phyloP scores from a whole-genome alignment of 2,888 invertebrate genomes.

The Alsophila aescularia region DNA sequence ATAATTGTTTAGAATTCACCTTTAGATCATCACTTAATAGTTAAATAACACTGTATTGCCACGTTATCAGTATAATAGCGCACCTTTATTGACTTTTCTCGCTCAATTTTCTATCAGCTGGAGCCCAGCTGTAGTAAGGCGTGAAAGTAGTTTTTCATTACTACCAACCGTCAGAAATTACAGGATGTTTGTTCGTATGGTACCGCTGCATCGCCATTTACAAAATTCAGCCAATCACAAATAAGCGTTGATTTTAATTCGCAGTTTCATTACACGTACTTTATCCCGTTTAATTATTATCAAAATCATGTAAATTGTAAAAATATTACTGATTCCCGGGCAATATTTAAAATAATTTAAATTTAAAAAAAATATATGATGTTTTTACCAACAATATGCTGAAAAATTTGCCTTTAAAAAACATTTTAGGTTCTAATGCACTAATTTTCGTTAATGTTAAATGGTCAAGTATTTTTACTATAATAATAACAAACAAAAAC shows the following conservation, averaged over 20 bases:
- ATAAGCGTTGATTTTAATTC: conserved; percentile 42
- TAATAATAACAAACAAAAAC: no score
- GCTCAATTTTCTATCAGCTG: conserved; percentile 80
- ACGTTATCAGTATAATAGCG: conserved; percentile 57
- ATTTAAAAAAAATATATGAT: no score
- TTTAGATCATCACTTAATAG: conserved; percentile 48
- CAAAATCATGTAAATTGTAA: no score
- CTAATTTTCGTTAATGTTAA: no score
- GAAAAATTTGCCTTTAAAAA: no score
- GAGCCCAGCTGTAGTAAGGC: conserved; percentile 74
- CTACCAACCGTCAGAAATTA: conserved; percentile 54
- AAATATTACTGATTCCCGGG: no score
- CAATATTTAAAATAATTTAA: no score
- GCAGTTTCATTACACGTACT: conserved; percentile 49
- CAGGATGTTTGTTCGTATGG: conserved; percentile 37
- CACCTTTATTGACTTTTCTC: conserved; percentile 73
- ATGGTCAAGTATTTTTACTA: no score
- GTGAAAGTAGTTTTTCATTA: conserved; percentile 59
- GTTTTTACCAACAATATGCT: no score
- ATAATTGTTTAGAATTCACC: conserved; percentile 45
- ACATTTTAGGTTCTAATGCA: no score
- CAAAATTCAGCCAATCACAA: conserved; percentile 58
- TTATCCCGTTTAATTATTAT: neutral
- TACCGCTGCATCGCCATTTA: conserved; percentile 44
- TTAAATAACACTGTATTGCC: conserved; percentile 44